Evolutionary conservation across 2,797 vertebrate genomes (phyloP), one percentile per base, ranked within the genome.

Genomic region (Garrulus glandarius): DNA sequence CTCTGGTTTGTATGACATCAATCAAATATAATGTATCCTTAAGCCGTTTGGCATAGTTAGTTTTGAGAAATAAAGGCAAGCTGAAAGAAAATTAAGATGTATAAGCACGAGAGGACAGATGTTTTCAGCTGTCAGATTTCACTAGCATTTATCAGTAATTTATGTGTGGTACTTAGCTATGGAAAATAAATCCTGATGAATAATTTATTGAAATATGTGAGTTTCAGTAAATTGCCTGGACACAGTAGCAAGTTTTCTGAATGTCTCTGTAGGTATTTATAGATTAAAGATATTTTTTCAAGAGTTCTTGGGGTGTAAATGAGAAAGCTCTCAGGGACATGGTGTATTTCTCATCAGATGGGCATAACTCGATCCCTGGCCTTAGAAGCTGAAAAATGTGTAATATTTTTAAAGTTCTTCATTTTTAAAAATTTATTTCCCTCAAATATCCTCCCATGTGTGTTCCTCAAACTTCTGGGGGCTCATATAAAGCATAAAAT

Each of bases 101-200:
- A 65, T 61, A 95, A 89, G 84, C 87, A 87, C 39, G 39, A 24
- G 60, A 92, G 70, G 80, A 91, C 93, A 95, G 93, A 95, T 89
- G 87, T 96, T 95, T 97, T 95, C 87, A 92, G 63, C 85, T 92
- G 92, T 90, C 93, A 89, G 89, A 80, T 96, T 94, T 93, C 87
- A 89, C 77, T 74, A 84, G 80, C 60, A 34, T 93, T 95, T 94
- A 93, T 95, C 74, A 84, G 74, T 88, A 95, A 92, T 92, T 84
- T 92, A 80, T 94, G 56, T 82, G 70, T 47, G 83, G 77, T 90
- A 82, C 63, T 93, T 93, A 82, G 91, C 84, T 84, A 79, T 93
- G 92, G 93, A 96, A 96, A 96, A 89, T 94, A 95, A 95, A 96
- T 80, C 60, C 75, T 82, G 71, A 92, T 82, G 74, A 95, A 96